A percentile compares a stretch with the other conserved stretches of the same genome.
Evolutionary conservation across 1,140 invertebrate species (phyloP).

Genomic region (Drosophila repletoides): DNA sequence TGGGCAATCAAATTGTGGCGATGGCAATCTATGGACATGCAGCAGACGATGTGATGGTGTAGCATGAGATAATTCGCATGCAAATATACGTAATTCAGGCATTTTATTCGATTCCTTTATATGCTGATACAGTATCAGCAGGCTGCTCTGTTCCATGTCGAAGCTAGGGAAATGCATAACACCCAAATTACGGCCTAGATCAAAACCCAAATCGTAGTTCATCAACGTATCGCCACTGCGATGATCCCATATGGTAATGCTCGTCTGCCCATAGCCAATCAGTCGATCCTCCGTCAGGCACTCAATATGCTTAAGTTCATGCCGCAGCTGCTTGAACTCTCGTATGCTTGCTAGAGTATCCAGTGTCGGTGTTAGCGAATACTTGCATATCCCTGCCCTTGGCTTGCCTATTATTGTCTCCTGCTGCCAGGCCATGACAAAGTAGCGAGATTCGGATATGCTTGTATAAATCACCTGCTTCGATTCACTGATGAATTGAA

Average conservation of each 20-base stretch:
- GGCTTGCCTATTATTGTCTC: constrained; percentile 61
- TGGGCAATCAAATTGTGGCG: constrained; percentile 44
- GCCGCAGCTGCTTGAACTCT: constrained; percentile 72
- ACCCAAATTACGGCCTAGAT: constrained; percentile 59
- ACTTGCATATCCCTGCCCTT: constrained; percentile 75
- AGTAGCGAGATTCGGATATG: constrained; percentile 71
- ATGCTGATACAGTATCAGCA: constrained; percentile 66
- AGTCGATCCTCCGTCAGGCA: constrained; percentile 72
- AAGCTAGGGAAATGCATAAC: constrained; percentile 67
- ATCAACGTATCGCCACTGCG: constrained; percentile 75
- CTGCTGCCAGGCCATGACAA: constrained; percentile 76
- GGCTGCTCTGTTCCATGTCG: constrained; percentile 67
- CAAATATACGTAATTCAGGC: constrained; percentile 59
- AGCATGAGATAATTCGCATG: constrained; percentile 66
- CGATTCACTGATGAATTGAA: constrained; percentile 35
- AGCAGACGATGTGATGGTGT: constrained; percentile 66
- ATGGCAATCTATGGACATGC: constrained; percentile 52
- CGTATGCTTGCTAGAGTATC: constrained; percentile 77
- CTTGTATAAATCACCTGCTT: constrained; percentile 64
- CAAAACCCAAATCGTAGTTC: constrained; percentile 72
- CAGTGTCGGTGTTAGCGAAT: constrained; percentile 72
- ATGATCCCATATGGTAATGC: constrained; percentile 78
- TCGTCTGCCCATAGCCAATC: constrained; percentile 66
- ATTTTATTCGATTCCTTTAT: constrained; percentile 13
- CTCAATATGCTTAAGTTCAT: constrained; percentile 65